These are phyloP conservation scores for Calyptomena viridis DNA, from an alignment of 2,113 vertebrate genomes.

Conservation along the genomic window DNA sequence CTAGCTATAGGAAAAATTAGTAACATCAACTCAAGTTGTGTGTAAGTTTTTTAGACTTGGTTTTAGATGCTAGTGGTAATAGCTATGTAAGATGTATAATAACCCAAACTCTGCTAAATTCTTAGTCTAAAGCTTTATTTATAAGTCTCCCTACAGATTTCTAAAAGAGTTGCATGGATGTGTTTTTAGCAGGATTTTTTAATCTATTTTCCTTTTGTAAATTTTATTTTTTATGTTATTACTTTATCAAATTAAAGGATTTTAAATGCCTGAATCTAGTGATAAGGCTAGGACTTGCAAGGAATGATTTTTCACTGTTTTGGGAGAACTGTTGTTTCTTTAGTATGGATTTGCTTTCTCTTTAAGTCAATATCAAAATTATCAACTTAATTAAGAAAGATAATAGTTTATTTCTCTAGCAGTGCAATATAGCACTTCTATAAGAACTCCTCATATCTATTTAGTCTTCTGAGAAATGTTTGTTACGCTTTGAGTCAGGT, in stretches of 20 bases:
- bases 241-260: not conserved
- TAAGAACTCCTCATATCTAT: not conserved
- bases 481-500: not conserved
- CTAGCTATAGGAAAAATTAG: not conserved
- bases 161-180: not conserved
- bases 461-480: not conserved
- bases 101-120: not conserved
- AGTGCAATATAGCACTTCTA: not conserved
- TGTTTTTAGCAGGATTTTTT: rapidly evolving
- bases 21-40: not conserved
- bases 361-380: not conserved
- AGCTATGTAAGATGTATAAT: not conserved
- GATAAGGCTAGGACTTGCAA: not conserved
- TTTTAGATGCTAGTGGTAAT: not conserved
- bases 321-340: not conserved
- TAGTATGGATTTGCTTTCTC: not conserved
- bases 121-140: not conserved
- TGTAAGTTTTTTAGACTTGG: not conserved
- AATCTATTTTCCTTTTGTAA: not conserved
- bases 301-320: not conserved
- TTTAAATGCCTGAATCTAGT: not conserved
- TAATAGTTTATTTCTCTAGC: not conserved
- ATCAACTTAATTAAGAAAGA: not conserved
- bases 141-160: not conserved
- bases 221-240: not conserved